Conservation (phyloP, 2,888 invertebrate species). For the Polymixis flavicincta region DNA sequence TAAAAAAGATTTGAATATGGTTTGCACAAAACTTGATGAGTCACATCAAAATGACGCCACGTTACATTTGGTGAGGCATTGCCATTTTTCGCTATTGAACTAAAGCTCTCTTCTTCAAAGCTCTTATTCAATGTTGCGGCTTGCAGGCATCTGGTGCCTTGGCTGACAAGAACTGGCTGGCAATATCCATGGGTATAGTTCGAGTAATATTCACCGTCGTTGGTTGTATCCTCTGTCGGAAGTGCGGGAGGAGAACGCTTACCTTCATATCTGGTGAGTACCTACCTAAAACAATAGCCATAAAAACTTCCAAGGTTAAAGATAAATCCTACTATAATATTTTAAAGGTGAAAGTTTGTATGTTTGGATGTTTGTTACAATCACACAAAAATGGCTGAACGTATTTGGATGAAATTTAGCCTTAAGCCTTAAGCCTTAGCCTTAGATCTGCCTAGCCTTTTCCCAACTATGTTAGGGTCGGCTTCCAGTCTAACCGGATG, state of each 20-base stretch:
- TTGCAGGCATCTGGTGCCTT: conserved; percentile 90
- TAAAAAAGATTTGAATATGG: background rate
- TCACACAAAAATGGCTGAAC: too few relatives aligned
- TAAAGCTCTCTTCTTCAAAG: too few relatives aligned
- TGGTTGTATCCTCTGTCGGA: conserved; percentile 91
- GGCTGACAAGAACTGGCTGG: conserved; percentile 90
- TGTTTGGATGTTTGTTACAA: too few relatives aligned
- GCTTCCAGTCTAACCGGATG: too few relatives aligned
- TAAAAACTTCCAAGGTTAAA: background rate
- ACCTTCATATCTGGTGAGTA: conserved; percentile 91
- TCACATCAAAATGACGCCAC: background rate
- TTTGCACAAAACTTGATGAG: background rate
- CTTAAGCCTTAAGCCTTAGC: too few relatives aligned
- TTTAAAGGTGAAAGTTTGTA: too few relatives aligned
- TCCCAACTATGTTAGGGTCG: too few relatives aligned
- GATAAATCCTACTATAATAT: background rate
- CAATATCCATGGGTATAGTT: conserved; percentile 91
- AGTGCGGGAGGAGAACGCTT: conserved; percentile 91
- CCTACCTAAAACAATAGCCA: background rate
- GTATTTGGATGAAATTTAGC: too few relatives aligned
- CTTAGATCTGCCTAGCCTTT: too few relatives aligned
- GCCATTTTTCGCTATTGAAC: too few relatives aligned
- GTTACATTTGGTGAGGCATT: background rate
- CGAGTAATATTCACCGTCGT: conserved; percentile 91
- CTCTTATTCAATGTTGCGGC: background rate